Conservation (phyloP, 2,113 vertebrate species). For the Sceloporus undulatus region DNA sequence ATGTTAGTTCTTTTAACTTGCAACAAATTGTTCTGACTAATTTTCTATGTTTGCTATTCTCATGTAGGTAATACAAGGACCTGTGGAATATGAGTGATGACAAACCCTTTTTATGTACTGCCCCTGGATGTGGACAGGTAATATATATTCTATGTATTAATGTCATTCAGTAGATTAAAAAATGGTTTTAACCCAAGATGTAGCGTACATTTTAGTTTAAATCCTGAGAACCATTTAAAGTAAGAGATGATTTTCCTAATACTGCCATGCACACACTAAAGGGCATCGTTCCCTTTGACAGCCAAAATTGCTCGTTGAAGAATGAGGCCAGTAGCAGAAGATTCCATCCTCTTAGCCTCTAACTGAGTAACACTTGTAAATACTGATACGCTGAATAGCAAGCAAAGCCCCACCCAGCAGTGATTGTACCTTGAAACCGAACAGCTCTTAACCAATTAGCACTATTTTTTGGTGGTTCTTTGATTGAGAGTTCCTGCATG, state of each 20-base stretch:
- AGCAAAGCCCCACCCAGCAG: background rate
- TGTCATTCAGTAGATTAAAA: slow-evolving; percentile 11
- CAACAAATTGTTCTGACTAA: slow-evolving; percentile 13
- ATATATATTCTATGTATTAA: slow-evolving; percentile 50
- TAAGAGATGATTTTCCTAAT: slow-evolving; percentile 9
- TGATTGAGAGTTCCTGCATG: background rate
- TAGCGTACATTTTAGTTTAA: background rate
- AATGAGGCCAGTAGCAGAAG: background rate
- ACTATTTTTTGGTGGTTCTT: background rate
- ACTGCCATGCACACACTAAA: background rate
- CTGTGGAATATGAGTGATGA: slow-evolving; percentile 99
- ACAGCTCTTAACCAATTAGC: background rate
- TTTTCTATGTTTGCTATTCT: slow-evolving; percentile 56
- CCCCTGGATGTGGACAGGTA: slow-evolving; percentile 99
- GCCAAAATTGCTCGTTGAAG: background rate
- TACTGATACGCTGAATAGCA: background rate
- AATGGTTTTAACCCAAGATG: background rate
- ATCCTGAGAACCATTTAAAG: background rate
- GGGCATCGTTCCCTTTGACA: background rate
- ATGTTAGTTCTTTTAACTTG: background rate
- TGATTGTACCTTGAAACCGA: background rate
- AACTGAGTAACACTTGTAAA: background rate
- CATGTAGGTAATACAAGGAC: slow-evolving; percentile 87
- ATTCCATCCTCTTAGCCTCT: background rate
- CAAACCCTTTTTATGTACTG: slow-evolving; percentile 98